Evolutionary conservation across 92 coral and sea anemone genomes (phyloP).

Genomic region (Parazoanthus atlanticus): DNA sequence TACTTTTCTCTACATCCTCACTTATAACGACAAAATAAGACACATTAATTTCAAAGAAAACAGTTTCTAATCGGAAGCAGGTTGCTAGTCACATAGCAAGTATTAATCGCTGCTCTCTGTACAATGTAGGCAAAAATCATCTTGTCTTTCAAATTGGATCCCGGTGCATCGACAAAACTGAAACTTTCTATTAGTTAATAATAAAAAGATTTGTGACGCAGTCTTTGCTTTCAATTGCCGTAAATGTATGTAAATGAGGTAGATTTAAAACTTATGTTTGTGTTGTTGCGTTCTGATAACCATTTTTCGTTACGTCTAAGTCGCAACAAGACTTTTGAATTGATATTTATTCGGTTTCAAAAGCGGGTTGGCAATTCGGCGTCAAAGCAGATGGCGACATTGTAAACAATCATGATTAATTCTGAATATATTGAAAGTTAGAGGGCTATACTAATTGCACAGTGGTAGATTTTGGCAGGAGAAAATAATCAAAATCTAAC

Average conservation of each 20-base stretch:
- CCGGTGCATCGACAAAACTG: neutral
- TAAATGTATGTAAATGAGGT: neutral
- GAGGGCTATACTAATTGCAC: constrained; percentile 20
- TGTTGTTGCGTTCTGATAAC: neutral
- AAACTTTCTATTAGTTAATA: neutral
- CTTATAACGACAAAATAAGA: too few relatives aligned
- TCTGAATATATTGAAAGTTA: constrained; percentile 6
- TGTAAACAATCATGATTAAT: constrained; percentile 18
- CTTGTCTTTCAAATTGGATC: neutral
- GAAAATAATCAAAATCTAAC: constrained; percentile 37
- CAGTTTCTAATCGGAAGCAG: neutral
- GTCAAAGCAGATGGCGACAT: constrained; percentile 12
- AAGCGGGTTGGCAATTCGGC: neutral
- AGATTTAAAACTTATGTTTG: neutral
- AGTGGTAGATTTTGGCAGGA: constrained; percentile 27
- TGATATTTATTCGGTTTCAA: neutral
- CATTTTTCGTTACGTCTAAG: neutral
- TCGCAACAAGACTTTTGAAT: constrained; percentile 10
- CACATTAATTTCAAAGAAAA: too few relatives aligned
- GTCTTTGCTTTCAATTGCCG: neutral
- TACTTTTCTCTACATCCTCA: too few relatives aligned
- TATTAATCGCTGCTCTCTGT: too few relatives aligned
- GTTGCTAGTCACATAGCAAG: neutral
- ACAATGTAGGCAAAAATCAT: neutral
- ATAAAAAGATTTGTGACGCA: neutral